phyloP scores from a whole-genome alignment of 2,113 vertebrate species.

The Cavia porcellus region DNA sequence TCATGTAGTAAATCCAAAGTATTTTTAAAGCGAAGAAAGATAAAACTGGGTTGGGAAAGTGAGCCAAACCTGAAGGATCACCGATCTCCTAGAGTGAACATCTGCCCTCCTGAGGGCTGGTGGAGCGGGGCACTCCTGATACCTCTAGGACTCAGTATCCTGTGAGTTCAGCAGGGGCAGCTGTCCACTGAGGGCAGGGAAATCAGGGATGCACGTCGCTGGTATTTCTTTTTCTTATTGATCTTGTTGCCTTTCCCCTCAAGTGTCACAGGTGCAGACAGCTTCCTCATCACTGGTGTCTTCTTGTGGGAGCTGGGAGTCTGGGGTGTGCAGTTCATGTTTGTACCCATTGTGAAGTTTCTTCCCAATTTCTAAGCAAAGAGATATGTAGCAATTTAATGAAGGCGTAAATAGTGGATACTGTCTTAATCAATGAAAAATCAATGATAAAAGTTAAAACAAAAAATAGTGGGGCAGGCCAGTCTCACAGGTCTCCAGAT shows the following conservation, averaged over 20 bases:
- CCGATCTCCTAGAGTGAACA: too few relatives aligned
- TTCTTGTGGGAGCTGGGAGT: neutral
- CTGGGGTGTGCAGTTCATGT: neutral
- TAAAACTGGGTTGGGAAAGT: neutral
- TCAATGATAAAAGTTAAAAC: neutral
- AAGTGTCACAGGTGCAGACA: fast-evolving
- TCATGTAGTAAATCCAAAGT: neutral
- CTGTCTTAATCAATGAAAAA: neutral
- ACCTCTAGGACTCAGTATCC: neutral
- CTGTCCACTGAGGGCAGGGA: too few relatives aligned
- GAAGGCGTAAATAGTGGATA: neutral
- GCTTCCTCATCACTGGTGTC: neutral
- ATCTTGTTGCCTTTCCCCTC: neutral
- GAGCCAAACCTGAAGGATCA: neutral
- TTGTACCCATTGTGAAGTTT: neutral
- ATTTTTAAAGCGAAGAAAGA: neutral
- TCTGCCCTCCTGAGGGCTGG: neutral
- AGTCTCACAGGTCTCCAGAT: neutral
- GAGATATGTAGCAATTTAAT: neutral
- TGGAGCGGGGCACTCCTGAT: neutral
- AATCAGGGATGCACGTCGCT: fast-evolving
- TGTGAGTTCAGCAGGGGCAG: fast-evolving
- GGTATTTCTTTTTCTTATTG: too few relatives aligned
- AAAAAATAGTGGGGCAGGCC: neutral
- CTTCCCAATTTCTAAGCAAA: neutral